Base-by-base conservation (phyloP, 2,113 vertebrate species). In the Corapipo altera region DNA sequence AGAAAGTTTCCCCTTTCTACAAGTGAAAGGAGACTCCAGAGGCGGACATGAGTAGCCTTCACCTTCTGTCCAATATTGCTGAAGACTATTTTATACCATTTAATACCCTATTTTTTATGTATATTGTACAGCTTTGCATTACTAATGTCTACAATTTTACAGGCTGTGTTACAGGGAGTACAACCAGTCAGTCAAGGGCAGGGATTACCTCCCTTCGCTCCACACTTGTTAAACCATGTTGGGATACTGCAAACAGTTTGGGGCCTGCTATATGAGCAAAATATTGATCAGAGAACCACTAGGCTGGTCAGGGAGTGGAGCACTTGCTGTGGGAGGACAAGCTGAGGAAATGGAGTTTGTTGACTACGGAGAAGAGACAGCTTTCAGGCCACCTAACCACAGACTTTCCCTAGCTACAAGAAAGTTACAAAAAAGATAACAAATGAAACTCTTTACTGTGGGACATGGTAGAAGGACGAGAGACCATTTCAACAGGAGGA, bases 221-320 rank as follows among this genome's bases (percentile, higher is more conserved):
- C 0, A 3, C 7, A 13, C 2, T 43, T 65, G 4, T 33, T 33
- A 66, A 11, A 44, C 20, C 4, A 11, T 19, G 1, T 27, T 39
- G 17, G 8, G 49, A 32, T 44, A 19, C 21, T 33, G 22, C 2
- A 7, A 41, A 5, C 2, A 11, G 11, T 62, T 52, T 74, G 46
- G 4, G 8, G 11, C 15, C 32, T 65, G 6, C 14, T 8, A 22
- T 24, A 49, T 0, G 3, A 52, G 8, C 8, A 82, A 88, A 24
- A 21, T 32, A 28, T 2, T 22, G 4, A 78, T 30, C 41, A 73
- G 39, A 44, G 44, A 46, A 5, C 8, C 1, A 2, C 8, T 20
- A 49, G 26, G 16, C 22, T 59, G 11, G 20, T 73, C 8, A 65
- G 22, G 15, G 32, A 5, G 24, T 39, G 9, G 5, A 41, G 20